Percentiles rank a stretch among this genome's conserved stretches.
phyloP scores from a whole-genome alignment of 2,797 vertebrate genomes.

The Chelon auratus region DNA sequence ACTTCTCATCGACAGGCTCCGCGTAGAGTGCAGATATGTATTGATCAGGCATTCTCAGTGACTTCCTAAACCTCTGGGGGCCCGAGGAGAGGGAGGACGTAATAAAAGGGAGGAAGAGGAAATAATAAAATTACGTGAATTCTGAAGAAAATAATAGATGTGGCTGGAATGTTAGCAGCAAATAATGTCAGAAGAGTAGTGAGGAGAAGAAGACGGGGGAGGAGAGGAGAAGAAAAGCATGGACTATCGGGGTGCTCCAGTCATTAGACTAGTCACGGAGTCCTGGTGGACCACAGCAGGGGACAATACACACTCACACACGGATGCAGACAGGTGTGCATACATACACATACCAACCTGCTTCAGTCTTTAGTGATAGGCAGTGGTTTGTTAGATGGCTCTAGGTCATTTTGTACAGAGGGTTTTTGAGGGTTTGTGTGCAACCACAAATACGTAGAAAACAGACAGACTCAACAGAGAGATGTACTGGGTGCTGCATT shows the following conservation, averaged over 20 bases:
- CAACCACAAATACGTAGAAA: not conserved
- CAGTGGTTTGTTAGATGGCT: conserved; percentile 18
- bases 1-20: conserved; percentile 58
- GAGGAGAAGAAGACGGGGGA: conserved; percentile 10
- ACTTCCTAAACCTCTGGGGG: conserved; percentile 41
- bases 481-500: not conserved
- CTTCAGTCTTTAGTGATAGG: conserved; percentile 17
- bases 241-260: conserved; percentile 53
- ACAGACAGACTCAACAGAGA: not conserved
- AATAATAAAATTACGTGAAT: not conserved
- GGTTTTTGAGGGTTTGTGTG: conserved; percentile 8
- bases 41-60: conserved; percentile 65
- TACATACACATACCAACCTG: conserved; percentile 25
- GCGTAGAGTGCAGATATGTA: conserved; percentile 72
- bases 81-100: conserved; percentile 2
- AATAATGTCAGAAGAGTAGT: not conserved
- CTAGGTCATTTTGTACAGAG: conserved; percentile 23
- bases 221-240: conserved; percentile 41
- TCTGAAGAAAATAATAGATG: not conserved
- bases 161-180: not conserved
- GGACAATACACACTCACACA: conserved; percentile 65
- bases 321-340: conserved; percentile 35
- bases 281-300: conserved; percentile 68
- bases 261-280: conserved; percentile 66
- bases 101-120: not conserved